These are phyloP conservation scores for Scaptomyza reducta DNA, from an alignment of 2,888 invertebrate species.

Conservation along the genomic window DNA sequence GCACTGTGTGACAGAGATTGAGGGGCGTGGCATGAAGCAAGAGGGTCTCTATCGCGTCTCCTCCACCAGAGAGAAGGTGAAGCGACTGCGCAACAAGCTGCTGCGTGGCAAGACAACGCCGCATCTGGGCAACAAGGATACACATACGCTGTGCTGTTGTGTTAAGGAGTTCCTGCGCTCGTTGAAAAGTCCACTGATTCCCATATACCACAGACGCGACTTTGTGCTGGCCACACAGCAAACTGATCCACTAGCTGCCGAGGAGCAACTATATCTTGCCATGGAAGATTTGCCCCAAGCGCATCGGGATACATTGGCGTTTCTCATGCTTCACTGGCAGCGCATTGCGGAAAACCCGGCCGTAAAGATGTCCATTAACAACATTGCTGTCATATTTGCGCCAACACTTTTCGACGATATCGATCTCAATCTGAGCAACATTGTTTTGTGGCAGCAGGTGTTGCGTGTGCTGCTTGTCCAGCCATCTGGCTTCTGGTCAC, in stretches of 20 bases:
- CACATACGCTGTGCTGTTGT: conserved; percentile 66
- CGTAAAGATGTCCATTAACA: conserved; percentile 58
- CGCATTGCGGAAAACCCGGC: conserved; percentile 61
- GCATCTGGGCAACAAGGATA: conserved; percentile 64
- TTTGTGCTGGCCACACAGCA: conserved; percentile 58
- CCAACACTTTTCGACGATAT: conserved; percentile 65
- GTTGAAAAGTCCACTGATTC: conserved; percentile 57
- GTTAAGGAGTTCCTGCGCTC: conserved; percentile 65
- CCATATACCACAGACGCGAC: conserved; percentile 44
- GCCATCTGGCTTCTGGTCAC: conserved; percentile 56
- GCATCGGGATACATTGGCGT: conserved; percentile 64
- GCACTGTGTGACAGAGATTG: conserved; percentile 73
- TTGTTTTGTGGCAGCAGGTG: conserved; percentile 65
- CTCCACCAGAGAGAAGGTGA: conserved; percentile 67
- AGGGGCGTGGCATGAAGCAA: conserved; percentile 57
- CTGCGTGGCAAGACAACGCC: conserved; percentile 62
- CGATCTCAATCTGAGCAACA: conserved; percentile 57
- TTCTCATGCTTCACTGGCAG: conserved; percentile 71
- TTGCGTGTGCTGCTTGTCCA: conserved; percentile 44
- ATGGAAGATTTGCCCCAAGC: conserved; percentile 51
- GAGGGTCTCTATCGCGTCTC: conserved; percentile 70
- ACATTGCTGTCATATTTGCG: conserved; percentile 65
- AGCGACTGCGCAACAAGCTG: conserved; percentile 61
- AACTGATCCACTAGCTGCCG: conserved; percentile 35
- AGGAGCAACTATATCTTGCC: conserved; percentile 55